Percentiles rank a stretch among this genome's conserved stretches.
Conservation (phyloP, 1,140 invertebrate species). For the Platorchestia sp. region DNA sequence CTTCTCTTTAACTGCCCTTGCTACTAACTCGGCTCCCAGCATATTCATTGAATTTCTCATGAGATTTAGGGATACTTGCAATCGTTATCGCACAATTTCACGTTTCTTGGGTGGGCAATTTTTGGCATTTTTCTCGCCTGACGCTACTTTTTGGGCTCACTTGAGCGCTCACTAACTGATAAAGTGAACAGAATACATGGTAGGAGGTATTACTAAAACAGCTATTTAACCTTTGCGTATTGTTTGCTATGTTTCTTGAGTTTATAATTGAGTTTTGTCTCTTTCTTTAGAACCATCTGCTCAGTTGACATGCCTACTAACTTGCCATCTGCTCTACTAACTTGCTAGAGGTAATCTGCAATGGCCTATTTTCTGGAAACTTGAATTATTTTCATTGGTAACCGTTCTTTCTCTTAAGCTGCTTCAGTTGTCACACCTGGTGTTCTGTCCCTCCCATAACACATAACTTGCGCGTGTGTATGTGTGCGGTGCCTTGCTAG, state of each 20-base stretch:
- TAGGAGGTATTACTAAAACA: neutral
- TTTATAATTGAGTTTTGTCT: neutral
- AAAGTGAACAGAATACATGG: neutral
- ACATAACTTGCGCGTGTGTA: neutral
- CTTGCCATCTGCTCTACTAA: constrained; percentile 15
- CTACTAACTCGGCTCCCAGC: neutral
- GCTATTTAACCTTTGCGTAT: neutral
- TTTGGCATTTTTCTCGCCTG: neutral
- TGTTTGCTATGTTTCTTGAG: neutral
- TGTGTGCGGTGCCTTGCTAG: neutral
- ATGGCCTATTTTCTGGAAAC: neutral
- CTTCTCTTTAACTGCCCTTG: neutral
- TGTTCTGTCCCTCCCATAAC: neutral
- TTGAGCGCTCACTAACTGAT: neutral
- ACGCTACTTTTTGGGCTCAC: neutral
- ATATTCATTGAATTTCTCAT: neutral
- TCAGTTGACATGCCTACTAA: neutral
- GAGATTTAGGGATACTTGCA: neutral
- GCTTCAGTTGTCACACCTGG: neutral
- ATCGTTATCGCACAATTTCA: neutral
- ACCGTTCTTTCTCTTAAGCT: neutral
- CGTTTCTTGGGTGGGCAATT: neutral
- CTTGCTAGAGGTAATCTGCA: neutral
- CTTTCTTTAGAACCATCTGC: neutral
- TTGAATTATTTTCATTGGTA: neutral